These are phyloP conservation scores for Cossypha polioptera DNA, from an alignment of 2,797 vertebrate genomes.

Conservation along the genomic window DNA sequence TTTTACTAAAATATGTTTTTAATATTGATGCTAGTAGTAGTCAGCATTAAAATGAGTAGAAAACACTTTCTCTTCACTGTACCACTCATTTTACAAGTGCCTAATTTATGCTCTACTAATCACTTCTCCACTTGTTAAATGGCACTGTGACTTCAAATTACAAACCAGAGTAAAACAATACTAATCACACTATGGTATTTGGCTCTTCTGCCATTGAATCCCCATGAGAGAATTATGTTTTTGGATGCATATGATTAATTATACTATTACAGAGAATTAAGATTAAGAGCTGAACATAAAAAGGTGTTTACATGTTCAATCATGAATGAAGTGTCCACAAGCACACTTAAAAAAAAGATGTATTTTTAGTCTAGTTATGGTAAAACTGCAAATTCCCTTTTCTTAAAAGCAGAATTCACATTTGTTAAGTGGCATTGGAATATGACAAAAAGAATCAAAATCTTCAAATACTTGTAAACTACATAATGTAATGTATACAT, in stretches of 20 bases:
- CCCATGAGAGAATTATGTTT: neutral
- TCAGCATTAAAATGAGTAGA: neutral
- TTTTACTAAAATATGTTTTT: neutral
- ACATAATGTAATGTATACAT: neutral
- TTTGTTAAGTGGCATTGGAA: neutral
- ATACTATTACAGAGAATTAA: neutral
- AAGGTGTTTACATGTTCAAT: neutral
- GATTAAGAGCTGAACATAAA: neutral
- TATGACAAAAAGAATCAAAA: neutral
- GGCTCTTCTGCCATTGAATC: neutral
- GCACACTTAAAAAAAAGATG: neutral
- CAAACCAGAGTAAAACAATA: neutral
- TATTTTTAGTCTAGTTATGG: neutral
- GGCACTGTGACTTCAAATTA: neutral
- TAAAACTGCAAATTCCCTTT: neutral
- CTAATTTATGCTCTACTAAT: neutral
- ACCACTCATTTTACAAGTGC: neutral
- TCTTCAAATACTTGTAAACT: neutral
- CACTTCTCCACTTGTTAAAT: neutral
- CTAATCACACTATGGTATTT: neutral
- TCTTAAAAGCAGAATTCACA: neutral
- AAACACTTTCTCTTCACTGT: neutral
- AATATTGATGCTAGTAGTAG: neutral
- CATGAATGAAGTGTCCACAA: neutral
- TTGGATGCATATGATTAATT: neutral